Base-by-base conservation (phyloP, 2,888 invertebrate genomes). In the Magallana nippona region DNA sequence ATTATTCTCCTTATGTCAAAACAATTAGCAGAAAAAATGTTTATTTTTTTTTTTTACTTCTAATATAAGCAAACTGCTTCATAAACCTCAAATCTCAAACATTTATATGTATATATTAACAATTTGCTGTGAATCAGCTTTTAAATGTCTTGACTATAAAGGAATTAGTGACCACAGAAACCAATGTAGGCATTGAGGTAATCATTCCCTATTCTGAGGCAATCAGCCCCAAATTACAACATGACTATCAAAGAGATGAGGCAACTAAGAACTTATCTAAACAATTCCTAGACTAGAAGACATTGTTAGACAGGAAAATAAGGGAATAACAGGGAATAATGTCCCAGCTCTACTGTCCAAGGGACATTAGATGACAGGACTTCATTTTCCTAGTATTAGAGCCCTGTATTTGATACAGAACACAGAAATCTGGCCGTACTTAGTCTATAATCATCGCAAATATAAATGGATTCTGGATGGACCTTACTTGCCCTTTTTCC, bases 351-450 rank as follows among this genome's bases (percentile, higher is more conserved):
- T 32, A 22, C 22, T 62, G 15, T 15, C 27, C 15, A 10, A 27
- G 22, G 27, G 13, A 27, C 22, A 27, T 22, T 22, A 22, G 27
- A 63, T 13, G 13, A 13, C 22, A 63, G 19, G 19, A 15, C 10
- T 60, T 60, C 60, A 60, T 60, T 60, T 60, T 60, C 19, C 60
- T 8, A n/a, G 60, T 60, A 60, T 60, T n/a, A 60, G n/a, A n/a
- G 22, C 19, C 19, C 62, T 2, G 22, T 22, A 63, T 11, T 63
- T 63, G 19, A 63, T 63, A 27, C 10, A 32, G 22, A 63, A 63
- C 27, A 22, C 22, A 63, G 22, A 27, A 63, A 63, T 63, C 22
- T 32, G 27, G 63, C 13, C 22, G 22, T 27, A 63, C 63, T 63
- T 63, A 63, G 63, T 63, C 63, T 63, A 19, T 27, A 63, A 63